Conservation (phyloP, 2,888 invertebrate species). For the Cosmorhoe ocellata region DNA sequence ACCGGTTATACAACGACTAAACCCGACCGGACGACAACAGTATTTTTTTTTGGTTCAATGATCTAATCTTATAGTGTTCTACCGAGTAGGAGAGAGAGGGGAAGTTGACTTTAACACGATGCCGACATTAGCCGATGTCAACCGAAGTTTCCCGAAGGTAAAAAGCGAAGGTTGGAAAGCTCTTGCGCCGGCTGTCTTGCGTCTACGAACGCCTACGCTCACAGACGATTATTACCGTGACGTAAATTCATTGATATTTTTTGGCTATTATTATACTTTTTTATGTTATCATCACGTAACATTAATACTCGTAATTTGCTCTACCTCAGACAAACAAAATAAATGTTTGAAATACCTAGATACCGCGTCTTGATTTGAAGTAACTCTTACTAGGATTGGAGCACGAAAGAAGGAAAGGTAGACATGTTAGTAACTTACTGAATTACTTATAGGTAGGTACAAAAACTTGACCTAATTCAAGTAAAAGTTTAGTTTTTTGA, state of each 20-base stretch:
- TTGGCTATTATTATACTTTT: constrained; percentile 39
- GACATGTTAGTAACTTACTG: no score
- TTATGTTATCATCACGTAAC: constrained; percentile 6
- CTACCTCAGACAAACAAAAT: neutral
- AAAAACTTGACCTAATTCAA: neutral
- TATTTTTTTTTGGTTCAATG: constrained; percentile 75
- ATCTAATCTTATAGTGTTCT: constrained; percentile 64
- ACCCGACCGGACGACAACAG: constrained; percentile 62
- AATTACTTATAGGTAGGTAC: neutral
- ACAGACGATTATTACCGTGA: constrained; percentile 58
- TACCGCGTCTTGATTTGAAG: no score
- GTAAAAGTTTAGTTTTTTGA: neutral
- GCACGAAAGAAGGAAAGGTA: neutral
- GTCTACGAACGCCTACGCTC: constrained; percentile 43
- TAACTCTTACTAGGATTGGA: neutral
- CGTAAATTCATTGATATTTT: constrained; percentile 70
- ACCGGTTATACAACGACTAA: constrained; percentile 55
- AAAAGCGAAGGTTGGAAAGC: constrained; percentile 38
- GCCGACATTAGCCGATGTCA: constrained; percentile 54
- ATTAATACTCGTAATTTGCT: neutral
- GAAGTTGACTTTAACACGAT: constrained; percentile 35
- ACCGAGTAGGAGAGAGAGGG: constrained; percentile 54
- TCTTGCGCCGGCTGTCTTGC: constrained; percentile 55
- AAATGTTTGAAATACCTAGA: no score
- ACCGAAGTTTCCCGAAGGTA: constrained; percentile 35